A percentile compares a stretch with the other conserved stretches of the same genome.
Conservation (phyloP, 2,888 invertebrate species). For the Laothoe populi region DNA sequence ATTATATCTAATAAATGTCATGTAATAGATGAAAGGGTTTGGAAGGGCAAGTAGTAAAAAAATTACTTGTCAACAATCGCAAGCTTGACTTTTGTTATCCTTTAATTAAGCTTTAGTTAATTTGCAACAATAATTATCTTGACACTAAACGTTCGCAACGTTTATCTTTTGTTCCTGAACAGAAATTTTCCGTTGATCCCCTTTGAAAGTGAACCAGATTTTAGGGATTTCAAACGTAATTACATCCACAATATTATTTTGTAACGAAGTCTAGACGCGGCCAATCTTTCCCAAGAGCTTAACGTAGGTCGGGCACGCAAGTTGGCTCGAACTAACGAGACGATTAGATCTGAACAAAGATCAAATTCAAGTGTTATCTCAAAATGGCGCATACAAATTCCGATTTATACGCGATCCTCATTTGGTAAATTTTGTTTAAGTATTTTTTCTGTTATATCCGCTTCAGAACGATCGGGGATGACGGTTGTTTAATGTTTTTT, state of each 20-base stretch:
- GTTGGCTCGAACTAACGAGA: not conserved
- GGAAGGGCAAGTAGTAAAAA: too few species aligned
- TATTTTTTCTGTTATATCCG: not conserved
- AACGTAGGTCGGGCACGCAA: not conserved
- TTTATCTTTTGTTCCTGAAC: not conserved
- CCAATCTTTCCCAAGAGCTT: slow-evolving; percentile 5
- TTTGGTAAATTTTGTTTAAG: slow-evolving; percentile 10
- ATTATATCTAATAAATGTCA: not conserved
- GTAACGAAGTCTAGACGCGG: slow-evolving; percentile 1
- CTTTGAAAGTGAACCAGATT: not conserved
- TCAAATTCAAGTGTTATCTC: slow-evolving; percentile 5
- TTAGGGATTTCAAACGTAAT: slow-evolving; percentile 7
- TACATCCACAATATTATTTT: slow-evolving; percentile 5
- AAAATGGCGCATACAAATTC: not conserved
- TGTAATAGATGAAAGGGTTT: too few species aligned
- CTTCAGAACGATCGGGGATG: not conserved
- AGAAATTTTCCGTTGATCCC: not conserved
- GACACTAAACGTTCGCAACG: not conserved
- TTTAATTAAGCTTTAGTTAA: not conserved
- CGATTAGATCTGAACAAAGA: slow-evolving; percentile 9
- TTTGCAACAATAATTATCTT: not conserved
- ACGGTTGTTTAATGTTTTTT: slow-evolving; percentile 12
- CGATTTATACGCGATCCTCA: not conserved
- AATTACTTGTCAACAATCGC: not conserved
- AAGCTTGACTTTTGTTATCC: not conserved